These are phyloP conservation scores for Ramphastos sulfuratus DNA, from an alignment of 2,113 vertebrate species.

Conservation along the genomic window DNA sequence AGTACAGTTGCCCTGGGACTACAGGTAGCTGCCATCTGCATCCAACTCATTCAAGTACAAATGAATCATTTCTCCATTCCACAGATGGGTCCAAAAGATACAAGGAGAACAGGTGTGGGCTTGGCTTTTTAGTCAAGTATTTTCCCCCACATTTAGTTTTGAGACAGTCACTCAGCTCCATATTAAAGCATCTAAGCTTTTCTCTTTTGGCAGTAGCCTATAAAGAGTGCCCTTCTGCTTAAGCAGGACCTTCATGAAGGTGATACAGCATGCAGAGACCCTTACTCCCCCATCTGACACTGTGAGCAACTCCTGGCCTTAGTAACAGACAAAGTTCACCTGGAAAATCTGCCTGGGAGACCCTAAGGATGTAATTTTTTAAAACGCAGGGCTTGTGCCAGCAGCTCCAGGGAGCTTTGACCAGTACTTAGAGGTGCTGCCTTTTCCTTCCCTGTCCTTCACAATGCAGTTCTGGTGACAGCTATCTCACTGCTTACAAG, in stretches of 20 bases:
- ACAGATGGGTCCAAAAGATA: not conserved
- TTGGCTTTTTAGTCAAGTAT: not conserved
- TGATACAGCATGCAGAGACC: not conserved
- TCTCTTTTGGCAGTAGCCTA: no score
- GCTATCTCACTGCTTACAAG: not conserved
- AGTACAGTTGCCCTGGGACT: not conserved
- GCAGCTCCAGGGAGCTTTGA: not conserved
- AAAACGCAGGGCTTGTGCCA: accelerated
- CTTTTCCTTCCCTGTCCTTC: not conserved
- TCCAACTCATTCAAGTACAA: not conserved
- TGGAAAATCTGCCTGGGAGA: not conserved
- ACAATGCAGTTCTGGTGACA: not conserved
- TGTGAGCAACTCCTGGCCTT: not conserved
- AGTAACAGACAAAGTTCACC: not conserved
- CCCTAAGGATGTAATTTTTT: not conserved
- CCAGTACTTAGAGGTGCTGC: not conserved
- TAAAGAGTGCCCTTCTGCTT: not conserved
- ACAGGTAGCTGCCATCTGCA: not conserved
- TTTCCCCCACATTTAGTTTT: not conserved
- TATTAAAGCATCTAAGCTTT: not conserved
- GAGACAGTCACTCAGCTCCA: not conserved
- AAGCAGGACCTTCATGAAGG: not conserved
- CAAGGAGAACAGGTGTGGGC: not conserved
- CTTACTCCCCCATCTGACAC: accelerated
- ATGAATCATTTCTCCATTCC: not conserved